Evolutionary conservation across 2,797 vertebrate species (phyloP), one percentile per base, ranked within the genome.

Genomic region (Silurus aristotelis): DNA sequence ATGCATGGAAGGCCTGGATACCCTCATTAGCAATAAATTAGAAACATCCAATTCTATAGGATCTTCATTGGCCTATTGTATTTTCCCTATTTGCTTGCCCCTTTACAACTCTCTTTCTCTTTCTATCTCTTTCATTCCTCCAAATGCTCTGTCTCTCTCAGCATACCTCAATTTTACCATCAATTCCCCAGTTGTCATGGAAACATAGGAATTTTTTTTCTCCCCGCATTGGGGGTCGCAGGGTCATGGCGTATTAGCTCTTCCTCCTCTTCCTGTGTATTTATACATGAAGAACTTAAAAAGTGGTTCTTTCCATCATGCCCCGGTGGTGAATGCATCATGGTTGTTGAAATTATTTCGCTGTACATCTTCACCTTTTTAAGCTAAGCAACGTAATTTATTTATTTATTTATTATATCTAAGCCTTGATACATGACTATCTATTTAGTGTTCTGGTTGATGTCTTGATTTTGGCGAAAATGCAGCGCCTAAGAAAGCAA

Each of bases 181-280:
- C 77, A 79, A 68, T 82, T 84, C 80, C 56, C 63, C 38, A 48
- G 88, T 90, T 86, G 88, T 87, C 87, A 89, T 89, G 88, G 88
- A 86, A 88, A 89, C 85, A 14, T 87, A 63, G 27, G 56, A 9
- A 76, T 78, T 46, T 72, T 14, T 58, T 8, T 2, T 1, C 17
- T 19, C 0, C 10, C 31, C 14, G 19, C 6, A 43, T 64, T 66
- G 66, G 77, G 85, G 85, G 87, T 85, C 84, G 83, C 12, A 81
- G 82, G 87, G 88, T 88, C 88, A 89, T 56, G 25, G 70, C 13
- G 55, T 77, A 72, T 72, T 17, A 25, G 27, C 14, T 31, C 31
- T 60, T 77, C 55, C 10, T 27, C 12, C 25, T 75, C 43, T 61
- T 60, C 61, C 14, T 14, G 8, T 68, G 22, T 60, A 55, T n/a